These are phyloP conservation scores for Pelochelys cantorii DNA, from an alignment of 2,797 vertebrate genomes.

Conservation along the genomic window DNA sequence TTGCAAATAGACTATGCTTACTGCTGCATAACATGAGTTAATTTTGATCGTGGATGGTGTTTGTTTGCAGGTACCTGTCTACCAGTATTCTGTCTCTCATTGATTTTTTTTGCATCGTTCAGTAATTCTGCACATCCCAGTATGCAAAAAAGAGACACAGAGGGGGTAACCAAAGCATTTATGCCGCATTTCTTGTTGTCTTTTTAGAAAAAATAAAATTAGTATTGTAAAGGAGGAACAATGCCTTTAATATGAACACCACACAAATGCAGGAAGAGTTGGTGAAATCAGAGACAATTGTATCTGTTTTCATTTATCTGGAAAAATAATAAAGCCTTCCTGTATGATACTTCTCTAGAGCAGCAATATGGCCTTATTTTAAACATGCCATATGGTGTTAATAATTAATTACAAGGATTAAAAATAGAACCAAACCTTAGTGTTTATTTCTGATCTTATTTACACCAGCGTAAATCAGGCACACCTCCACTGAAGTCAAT, in stretches of 20 bases:
- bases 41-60: conserved; percentile 29
- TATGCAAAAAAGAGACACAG: conserved; percentile 18
- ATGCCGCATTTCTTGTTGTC: neutral
- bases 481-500: neutral
- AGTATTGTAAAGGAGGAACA: neutral
- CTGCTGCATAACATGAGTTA: conserved; percentile 36
- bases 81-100: neutral
- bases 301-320: conserved; percentile 42
- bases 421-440: conserved; percentile 66
- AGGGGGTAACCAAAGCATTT: conserved; percentile 32
- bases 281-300: conserved; percentile 23
- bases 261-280: neutral
- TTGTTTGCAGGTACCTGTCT: conserved; percentile 3
- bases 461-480: neutral
- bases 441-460: conserved; percentile 3
- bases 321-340: conserved; percentile 5
- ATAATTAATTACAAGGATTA: conserved; percentile 66
- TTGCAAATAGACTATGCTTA: conserved; percentile 8
- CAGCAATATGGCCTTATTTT: conserved; percentile 51
- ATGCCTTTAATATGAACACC: conserved; percentile 13
- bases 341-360: conserved; percentile 19
- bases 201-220: neutral
- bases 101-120: conserved; percentile 45
- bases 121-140: conserved; percentile 41
- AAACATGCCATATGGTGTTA: conserved; percentile 55